These are phyloP conservation scores for Pogonophryne albipinna DNA, from an alignment of 2,797 vertebrate species.

Conservation along the genomic window DNA sequence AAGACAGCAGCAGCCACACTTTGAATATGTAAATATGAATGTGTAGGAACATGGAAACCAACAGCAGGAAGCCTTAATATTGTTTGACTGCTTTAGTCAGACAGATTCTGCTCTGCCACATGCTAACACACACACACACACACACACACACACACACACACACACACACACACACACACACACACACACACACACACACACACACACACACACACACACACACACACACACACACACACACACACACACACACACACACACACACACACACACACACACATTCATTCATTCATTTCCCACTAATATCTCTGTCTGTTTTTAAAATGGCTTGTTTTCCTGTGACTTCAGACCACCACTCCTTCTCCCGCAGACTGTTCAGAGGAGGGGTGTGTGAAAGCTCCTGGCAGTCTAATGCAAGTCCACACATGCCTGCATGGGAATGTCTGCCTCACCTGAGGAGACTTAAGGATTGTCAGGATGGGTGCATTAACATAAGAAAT, in stretches of 20 bases:
- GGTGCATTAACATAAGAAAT: background rate
- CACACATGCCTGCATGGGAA: constrained; percentile 50
- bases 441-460: constrained; percentile 7
- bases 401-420: constrained; percentile 28
- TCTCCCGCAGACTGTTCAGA: background rate
- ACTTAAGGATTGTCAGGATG: background rate
- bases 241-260: too few relatives aligned
- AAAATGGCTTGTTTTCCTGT: background rate
- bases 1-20: background rate
- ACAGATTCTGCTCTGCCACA: background rate
- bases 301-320: background rate
- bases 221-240: too few relatives aligned
- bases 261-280: too few relatives aligned
- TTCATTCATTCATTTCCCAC: fast-evolving
- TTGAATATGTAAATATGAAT: constrained; percentile 46
- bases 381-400: background rate
- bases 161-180: too few relatives aligned
- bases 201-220: too few relatives aligned
- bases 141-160: too few relatives aligned
- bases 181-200: too few relatives aligned
- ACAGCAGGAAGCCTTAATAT: background rate
- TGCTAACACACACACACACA: too few relatives aligned
- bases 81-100: background rate
- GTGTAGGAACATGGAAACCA: constrained; percentile 16
- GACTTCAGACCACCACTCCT: background rate